These are phyloP conservation scores for Eufriesea mexicana DNA, from an alignment of 1,140 invertebrate species.

Conservation along the genomic window DNA sequence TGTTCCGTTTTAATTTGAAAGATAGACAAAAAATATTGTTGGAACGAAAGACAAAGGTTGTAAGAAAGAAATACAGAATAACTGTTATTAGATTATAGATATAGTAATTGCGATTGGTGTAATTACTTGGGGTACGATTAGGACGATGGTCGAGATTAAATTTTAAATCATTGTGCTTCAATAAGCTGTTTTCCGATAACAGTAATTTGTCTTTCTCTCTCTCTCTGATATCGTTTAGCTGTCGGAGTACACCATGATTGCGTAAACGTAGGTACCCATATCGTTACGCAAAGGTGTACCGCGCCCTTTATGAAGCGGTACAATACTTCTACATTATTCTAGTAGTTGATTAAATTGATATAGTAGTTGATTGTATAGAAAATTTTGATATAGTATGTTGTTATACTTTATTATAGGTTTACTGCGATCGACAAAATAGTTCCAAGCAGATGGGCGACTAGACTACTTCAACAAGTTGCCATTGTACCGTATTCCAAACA, in stretches of 20 bases:
- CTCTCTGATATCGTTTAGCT: background rate
- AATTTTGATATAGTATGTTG: background rate
- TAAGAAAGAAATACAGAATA: background rate
- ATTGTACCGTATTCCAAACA: background rate
- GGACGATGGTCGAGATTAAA: background rate
- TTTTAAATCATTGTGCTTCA: background rate
- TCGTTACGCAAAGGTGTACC: conserved; percentile 36
- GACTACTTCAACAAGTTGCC: background rate
- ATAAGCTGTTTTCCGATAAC: background rate
- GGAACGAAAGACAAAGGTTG: background rate
- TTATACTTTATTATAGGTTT: background rate
- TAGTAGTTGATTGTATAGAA: too few relatives aligned
- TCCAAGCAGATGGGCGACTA: background rate
- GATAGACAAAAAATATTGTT: background rate
- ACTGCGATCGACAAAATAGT: background rate
- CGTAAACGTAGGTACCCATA: conserved; percentile 4
- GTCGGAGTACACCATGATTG: background rate
- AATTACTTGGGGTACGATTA: background rate
- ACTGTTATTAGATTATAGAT: background rate
- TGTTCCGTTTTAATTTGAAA: background rate
- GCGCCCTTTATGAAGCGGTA: conserved; percentile 14
- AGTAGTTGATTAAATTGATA: conserved; percentile 3
- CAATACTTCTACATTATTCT: background rate
- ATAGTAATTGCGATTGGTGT: background rate
- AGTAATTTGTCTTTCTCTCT: background rate